Evolutionary conservation across 2,797 vertebrate species (phyloP).

Genomic region (Kryptolebias ocellatus): DNA sequence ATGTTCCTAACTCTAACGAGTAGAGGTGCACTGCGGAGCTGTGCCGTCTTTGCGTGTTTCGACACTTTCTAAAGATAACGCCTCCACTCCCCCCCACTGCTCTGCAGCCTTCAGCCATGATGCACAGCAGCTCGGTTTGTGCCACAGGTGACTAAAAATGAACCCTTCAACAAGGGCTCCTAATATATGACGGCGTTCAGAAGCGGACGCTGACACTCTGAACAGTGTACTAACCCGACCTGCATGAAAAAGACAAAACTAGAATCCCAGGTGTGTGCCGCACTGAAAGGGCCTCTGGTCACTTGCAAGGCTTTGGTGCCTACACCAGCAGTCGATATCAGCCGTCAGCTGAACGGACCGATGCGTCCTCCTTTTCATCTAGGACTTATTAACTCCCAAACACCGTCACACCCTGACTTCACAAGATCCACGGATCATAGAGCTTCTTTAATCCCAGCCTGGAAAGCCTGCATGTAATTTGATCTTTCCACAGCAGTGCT

Average conservation of each 20-base stretch:
- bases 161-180: conserved; percentile 46
- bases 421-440: conserved; percentile 28
- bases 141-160: conserved; percentile 64
- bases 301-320: conserved; percentile 11
- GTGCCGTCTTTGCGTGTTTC: conserved; percentile 59
- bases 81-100: conserved; percentile 45
- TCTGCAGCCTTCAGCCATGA: conserved; percentile 36
- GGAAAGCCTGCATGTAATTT: conserved; percentile 31
- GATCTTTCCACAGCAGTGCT: conserved; percentile 37
- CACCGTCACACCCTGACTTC: conserved; percentile 32
- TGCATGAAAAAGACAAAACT: conserved; percentile 6
- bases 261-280: conserved; percentile 3
- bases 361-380: conserved; percentile 22
- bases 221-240: conserved; percentile 10
- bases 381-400: conserved; percentile 45
- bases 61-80: conserved; percentile 82
- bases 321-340: conserved; percentile 24
- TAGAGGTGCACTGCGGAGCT: conserved; percentile 17
- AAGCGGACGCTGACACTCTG: conserved; percentile 1
- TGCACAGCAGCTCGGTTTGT: conserved; percentile 33
- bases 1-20: conserved; percentile 13
- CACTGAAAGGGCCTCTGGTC: not conserved
- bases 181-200: conserved; percentile 1
- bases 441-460: conserved; percentile 49
- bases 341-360: conserved; percentile 30